Base-by-base conservation (phyloP, 2,797 vertebrate genomes). In the Florisuga fusca region DNA sequence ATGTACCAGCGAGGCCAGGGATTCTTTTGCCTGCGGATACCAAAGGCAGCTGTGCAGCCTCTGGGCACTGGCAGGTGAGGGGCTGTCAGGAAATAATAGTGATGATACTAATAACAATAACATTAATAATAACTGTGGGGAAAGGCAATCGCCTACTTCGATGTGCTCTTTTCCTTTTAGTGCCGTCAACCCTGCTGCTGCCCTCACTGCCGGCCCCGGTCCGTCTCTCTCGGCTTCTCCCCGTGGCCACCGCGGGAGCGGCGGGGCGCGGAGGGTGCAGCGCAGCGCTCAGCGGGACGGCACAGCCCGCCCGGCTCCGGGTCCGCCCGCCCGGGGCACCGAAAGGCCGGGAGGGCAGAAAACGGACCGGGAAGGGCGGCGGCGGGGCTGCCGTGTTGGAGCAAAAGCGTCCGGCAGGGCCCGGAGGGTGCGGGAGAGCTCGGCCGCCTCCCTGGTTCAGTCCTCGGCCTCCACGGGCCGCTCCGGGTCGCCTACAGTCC, bases 261-360 rank as follows among this genome's bases (percentile, higher is more conserved):
- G 25, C 7, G 15, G 38, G 20, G 4, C 25, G 29, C 46, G 33
- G 22, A 9, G 18, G 13, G 0, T 33, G 0, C 21, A 15, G 0
- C 43, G 0, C 23, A 22, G 55, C n/a, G 12, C 58, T 8, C 13
- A 46, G 64, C 43, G 0, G 41, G 17, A 15, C 22, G 38, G 43
- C 48, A 4, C 57, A 31, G 68, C 34, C 17, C n/a, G 4, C 29
- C 50, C 25, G 34, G 5, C 7, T 29, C 21, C 12, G 72, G 25
- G 36, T 23, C 54, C 31, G 21, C 23, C 4, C 27, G 15, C 57
- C 22, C 62, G 11, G 27, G 19, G 29, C 0, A 26, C 18, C 29
- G 26, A 13, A 1, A 8, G n/a, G 6, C 68, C n/a, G 38, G 27
- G 7, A 15, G 31, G 59, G 34, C 10, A 10, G 41, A 34, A 16